Evolutionary conservation across 2,888 invertebrate species (phyloP).

Genomic region (Sepiola atlantica): DNA sequence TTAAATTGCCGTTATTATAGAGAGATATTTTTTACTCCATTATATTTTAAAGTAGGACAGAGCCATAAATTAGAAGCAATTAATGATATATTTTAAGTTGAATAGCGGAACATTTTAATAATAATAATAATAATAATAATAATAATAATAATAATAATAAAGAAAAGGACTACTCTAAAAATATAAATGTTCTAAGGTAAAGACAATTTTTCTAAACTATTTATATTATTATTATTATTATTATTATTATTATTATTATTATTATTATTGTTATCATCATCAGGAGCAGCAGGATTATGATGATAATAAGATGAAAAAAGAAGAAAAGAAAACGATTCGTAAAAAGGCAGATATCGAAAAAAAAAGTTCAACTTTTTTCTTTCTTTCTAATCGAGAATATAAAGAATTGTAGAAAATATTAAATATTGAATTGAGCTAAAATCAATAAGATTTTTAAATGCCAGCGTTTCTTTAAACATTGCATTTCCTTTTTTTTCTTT

Average conservation of each 20-base stretch:
- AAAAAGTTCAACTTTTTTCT: neutral
- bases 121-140: neutral
- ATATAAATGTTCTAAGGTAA: neutral
- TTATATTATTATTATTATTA: too few relatives aligned
- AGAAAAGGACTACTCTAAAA: neutral
- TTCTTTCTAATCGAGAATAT: neutral
- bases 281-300: neutral
- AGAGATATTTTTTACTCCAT: neutral
- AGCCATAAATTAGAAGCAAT: neutral
- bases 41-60: neutral
- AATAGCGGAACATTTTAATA: neutral
- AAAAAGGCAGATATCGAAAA: neutral
- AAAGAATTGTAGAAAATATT: neutral
- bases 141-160: too few relatives aligned
- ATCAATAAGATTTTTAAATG: constrained; percentile 22
- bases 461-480: neutral
- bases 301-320: neutral
- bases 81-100: neutral
- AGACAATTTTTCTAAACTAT: neutral
- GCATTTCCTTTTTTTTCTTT: neutral
- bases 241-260: neutral
- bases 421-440: constrained; percentile 10
- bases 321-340: neutral
- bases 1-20: too few relatives aligned
- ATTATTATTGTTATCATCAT: neutral